Percentiles rank a stretch among this genome's conserved stretches.
These are phyloP conservation scores for Pseudopodoces humilis DNA, from an alignment of 2,113 vertebrate genomes.

Conservation along the genomic window DNA sequence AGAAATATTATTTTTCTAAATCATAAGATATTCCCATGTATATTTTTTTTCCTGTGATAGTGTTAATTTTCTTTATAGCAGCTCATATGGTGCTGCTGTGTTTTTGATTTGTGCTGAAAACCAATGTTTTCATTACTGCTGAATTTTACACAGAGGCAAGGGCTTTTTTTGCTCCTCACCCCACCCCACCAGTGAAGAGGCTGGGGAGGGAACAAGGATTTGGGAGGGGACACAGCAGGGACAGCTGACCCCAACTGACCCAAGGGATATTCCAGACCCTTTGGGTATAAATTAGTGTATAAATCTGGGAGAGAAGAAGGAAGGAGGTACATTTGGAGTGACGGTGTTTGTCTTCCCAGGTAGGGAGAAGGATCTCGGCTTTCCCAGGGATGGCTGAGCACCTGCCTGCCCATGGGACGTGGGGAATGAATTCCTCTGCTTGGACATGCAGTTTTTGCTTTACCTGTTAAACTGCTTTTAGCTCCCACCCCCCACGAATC, in stretches of 20 bases:
- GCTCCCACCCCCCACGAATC: neutral
- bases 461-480: neutral
- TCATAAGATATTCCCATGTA: neutral
- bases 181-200: rapidly evolving
- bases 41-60: neutral
- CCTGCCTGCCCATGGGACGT: neutral
- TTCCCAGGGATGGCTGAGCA: neutral
- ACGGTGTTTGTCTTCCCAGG: neutral
- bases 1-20: neutral
- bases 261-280: neutral
- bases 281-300: no score
- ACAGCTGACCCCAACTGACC: neutral
- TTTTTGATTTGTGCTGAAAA: neutral
- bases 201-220: rapidly evolving
- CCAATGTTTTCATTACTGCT: neutral
- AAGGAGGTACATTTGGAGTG: rapidly evolving
- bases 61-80: neutral
- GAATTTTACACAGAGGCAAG: neutral
- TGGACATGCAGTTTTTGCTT: neutral
- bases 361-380: neutral
- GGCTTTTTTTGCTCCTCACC: neutral
- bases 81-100: neutral
- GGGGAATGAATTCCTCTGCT: neutral
- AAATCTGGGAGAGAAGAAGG: neutral
- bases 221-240: neutral